Percentiles rank a stretch among this genome's conserved stretches.
Conservation (phyloP, 2,113 vertebrate genomes). For the Amazona guildingii region DNA sequence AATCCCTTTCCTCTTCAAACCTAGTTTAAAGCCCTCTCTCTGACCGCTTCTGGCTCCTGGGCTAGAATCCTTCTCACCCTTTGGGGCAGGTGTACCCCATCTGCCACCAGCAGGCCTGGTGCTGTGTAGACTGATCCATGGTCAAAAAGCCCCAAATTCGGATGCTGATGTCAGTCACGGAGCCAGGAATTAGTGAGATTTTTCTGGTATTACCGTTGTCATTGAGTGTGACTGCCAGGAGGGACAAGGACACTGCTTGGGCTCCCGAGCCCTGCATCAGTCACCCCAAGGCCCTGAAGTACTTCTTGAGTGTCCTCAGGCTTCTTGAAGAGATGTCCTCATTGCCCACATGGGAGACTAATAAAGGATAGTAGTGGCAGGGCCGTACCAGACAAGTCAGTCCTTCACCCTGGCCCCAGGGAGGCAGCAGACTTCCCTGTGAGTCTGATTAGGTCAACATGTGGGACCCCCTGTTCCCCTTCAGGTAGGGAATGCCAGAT, state of each 20-base stretch:
- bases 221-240: not conserved
- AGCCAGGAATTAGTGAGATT: not conserved
- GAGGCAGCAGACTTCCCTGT: not conserved
- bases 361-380: not conserved
- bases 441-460: not conserved
- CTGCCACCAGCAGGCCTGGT: not conserved
- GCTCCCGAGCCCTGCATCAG: not conserved
- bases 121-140: not conserved
- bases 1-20: not conserved
- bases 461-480: not conserved
- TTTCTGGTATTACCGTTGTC: not conserved
- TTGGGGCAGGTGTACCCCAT: not conserved
- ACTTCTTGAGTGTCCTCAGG: not conserved
- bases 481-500: too few species aligned
- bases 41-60: not conserved
- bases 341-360: not conserved
- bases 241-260: not conserved
- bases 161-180: not conserved
- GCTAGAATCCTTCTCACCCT: not conserved
- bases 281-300: not conserved
- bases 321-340: not conserved
- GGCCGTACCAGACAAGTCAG: not conserved
- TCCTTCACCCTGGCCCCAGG: not conserved
- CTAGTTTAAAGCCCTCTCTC: not conserved
- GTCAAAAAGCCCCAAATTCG: not conserved